Percentiles rank a stretch among this genome's conserved stretches.
phyloP scores from a whole-genome alignment of 2,888 invertebrate species.

The Temnothorax rugatulus region DNA sequence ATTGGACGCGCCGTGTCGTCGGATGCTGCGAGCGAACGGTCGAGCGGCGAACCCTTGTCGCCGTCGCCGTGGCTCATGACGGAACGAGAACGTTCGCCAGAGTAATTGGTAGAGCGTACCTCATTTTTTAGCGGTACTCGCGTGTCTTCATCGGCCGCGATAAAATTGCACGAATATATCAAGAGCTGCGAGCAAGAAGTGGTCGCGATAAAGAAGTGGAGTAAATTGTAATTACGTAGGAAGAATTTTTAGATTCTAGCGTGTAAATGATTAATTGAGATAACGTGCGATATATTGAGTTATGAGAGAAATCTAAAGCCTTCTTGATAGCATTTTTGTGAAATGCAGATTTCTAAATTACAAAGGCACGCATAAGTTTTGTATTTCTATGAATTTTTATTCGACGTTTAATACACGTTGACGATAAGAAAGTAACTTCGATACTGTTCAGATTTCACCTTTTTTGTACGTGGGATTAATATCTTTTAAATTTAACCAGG shows the following conservation, averaged over 20 bases:
- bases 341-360: neutral
- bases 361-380: neutral
- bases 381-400: too few species aligned
- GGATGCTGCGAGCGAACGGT: slow-evolving; percentile 29
- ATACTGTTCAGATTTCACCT: neutral
- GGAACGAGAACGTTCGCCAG: slow-evolving; percentile 34
- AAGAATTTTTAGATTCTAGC: neutral
- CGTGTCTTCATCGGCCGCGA: slow-evolving; percentile 38
- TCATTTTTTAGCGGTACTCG: slow-evolving; percentile 41
- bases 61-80: slow-evolving; percentile 22
- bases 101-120: slow-evolving; percentile 36
- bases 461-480: neutral
- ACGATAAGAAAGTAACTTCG: neutral
- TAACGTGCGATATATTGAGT: neutral
- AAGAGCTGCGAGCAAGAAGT: neutral
- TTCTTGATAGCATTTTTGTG: neutral
- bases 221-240: neutral
- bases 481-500: neutral
- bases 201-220: neutral
- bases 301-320: neutral
- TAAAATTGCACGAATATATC: slow-evolving; percentile 43
- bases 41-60: slow-evolving; percentile 24
- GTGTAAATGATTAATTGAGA: neutral
- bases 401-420: neutral
- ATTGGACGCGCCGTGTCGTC: slow-evolving; percentile 31